phyloP scores from a whole-genome alignment of 2,113 vertebrate genomes.

The Lophotis ruficrista region DNA sequence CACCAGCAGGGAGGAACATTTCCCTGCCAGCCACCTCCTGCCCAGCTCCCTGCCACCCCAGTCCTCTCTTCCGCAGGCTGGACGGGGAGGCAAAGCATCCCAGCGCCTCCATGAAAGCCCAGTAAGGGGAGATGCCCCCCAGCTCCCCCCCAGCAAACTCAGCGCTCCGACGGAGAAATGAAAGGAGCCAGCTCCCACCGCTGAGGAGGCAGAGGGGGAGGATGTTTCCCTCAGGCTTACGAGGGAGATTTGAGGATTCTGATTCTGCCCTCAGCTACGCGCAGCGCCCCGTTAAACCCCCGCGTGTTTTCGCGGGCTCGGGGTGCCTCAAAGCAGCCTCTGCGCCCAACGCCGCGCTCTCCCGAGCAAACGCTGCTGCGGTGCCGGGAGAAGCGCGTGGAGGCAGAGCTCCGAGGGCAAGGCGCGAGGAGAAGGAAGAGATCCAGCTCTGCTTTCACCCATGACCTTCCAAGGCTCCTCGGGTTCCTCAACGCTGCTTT shows the following conservation, averaged over 20 bases:
- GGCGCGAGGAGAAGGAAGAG: not conserved
- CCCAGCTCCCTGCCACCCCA: not conserved
- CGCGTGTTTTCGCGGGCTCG: fast-evolving
- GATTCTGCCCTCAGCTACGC: not conserved
- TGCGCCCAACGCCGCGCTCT: not conserved
- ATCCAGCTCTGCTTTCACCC: not conserved
- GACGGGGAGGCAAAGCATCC: not conserved
- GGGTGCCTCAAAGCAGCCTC: not conserved
- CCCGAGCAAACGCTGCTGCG: not conserved
- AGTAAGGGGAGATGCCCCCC: not conserved
- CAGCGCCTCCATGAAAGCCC: fast-evolving
- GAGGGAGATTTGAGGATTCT: fast-evolving
- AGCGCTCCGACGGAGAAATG: fast-evolving
- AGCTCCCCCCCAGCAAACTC: not conserved
- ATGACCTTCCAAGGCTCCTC: not conserved
- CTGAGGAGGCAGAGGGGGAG: not conserved
- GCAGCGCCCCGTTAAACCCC: not conserved
- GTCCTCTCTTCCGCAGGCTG: not conserved
- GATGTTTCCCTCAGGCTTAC: not conserved
- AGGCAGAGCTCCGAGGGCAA: not conserved
- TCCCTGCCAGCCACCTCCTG: fast-evolving
- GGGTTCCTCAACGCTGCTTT: fast-evolving
- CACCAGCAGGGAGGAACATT: not conserved
- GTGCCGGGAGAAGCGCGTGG: fast-evolving
- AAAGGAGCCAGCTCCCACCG: fast-evolving